phyloP scores from a whole-genome alignment of 2,888 invertebrate genomes.

The Allophyes oxyacanthae region DNA sequence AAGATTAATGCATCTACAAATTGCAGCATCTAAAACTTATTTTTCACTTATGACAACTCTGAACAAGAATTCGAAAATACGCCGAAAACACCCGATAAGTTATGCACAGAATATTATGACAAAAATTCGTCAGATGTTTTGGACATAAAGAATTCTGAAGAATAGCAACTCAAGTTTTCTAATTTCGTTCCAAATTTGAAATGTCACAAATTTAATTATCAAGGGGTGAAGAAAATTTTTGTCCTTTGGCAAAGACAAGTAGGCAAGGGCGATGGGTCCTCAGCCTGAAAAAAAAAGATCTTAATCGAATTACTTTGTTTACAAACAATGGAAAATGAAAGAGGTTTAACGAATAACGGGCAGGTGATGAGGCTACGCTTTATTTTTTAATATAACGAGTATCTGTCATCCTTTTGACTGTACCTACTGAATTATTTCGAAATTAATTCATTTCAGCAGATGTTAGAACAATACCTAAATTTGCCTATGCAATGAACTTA shows the following conservation, averaged over 20 bases:
- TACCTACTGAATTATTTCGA: neutral
- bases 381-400: neutral
- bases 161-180: conserved; percentile 66
- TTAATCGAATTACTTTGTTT: conserved; percentile 32
- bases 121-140: conserved; percentile 62
- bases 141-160: conserved; percentile 55
- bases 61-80: conserved; percentile 25
- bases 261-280: conserved; percentile 1
- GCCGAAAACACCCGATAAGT: conserved; percentile 21
- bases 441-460: too few species aligned
- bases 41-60: conserved; percentile 22
- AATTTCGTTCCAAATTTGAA: conserved; percentile 62
- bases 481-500: too few species aligned
- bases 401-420: neutral
- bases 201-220: conserved; percentile 68
- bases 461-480: too few species aligned
- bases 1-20: too few species aligned
- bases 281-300: conserved; percentile 10
- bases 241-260: conserved; percentile 20
- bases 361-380: neutral
- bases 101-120: conserved; percentile 51
- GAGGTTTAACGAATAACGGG: conserved; percentile 1
- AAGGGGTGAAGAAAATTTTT: conserved; percentile 40
- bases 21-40: conserved; percentile 22
- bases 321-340: conserved; percentile 21